Base-by-base conservation (phyloP, 2,797 vertebrate species). In the Gouania willdenowi region DNA sequence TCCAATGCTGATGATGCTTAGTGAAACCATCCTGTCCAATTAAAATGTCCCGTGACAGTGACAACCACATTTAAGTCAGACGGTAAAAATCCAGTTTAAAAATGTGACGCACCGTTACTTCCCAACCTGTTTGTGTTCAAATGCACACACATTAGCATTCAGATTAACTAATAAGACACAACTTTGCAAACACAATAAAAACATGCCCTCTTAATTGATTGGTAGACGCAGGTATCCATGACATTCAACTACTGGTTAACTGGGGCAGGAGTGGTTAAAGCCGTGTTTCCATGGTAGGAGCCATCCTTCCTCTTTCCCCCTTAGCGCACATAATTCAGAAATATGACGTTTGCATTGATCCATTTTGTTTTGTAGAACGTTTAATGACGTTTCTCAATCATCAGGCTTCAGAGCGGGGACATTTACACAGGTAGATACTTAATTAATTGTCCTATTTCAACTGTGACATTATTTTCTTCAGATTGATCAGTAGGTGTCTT, bases 151-250 rank as follows among this genome's bases (percentile, higher is more conserved):
- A 65, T 25, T 2, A 25, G 15, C 37, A 47, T 19, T 51, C 25
- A 13, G 43, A 55, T 58, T n/a, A 61, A 44, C 32, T 9, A 41
- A 68, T 51, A 51, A 28, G 8, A 36, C 50, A 45, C 15, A 27
- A 44, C 12, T 23, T 33, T 23, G 19, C 39, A 57, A 65, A 70
- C 34, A 70, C 41, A 45, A 53, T 29, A 57, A 41, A n/a, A 47
- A 69, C 18, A 55, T 21, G 35, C 54, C 48, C 42, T 59, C 48
- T 55, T 23, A 46, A 45, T 51, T 62, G 80, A 84, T 81, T 83
- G 74, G 60, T 56, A 28, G 43, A 74, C 67, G 53, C 74, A 68
- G 25, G 41, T 53, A 50, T 58, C 36, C 27, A 50, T 66, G 55
- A 72, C 55, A 65, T 67, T 75, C 60, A 30, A 64, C 41, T 43